phyloP scores from a whole-genome alignment of 2,888 invertebrate genomes.

The Caenorhabditis virilis region DNA sequence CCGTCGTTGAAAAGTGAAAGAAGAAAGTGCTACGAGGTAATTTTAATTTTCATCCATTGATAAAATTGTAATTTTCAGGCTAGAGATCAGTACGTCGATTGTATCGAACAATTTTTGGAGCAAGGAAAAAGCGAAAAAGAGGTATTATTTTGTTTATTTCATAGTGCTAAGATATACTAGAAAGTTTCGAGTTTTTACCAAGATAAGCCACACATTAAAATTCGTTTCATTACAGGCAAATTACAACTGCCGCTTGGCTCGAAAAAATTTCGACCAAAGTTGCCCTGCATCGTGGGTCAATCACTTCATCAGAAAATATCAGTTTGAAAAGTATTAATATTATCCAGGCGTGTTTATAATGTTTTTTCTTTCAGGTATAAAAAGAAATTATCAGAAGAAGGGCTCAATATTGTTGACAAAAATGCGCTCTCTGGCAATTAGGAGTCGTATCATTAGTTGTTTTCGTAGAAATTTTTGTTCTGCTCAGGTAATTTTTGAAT shows the following conservation, averaged over 20 bases:
- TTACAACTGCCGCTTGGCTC: constrained; percentile 26
- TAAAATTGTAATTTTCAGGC: constrained; percentile 23
- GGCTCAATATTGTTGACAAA: constrained; percentile 56
- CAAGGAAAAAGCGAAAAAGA: constrained; percentile 39
- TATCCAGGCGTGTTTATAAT: neutral
- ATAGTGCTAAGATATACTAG: neutral
- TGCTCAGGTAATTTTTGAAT: too few species aligned
- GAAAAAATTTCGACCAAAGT: constrained; percentile 34
- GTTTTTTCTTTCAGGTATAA: constrained; percentile 49
- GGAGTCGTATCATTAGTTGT: too few species aligned
- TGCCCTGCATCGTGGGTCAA: constrained; percentile 58
- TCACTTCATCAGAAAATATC: constrained; percentile 61
- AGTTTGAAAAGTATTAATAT: constrained; percentile 49
- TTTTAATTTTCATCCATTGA: neutral
- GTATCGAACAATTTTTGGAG: constrained; percentile 29
- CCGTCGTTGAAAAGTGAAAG: constrained; percentile 35
- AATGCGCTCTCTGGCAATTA: constrained; percentile 45
- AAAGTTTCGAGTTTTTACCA: neutral
- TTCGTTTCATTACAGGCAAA: constrained; percentile 17
- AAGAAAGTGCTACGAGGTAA: constrained; percentile 45
- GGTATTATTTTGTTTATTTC: too few species aligned
- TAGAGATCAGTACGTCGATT: constrained; percentile 35
- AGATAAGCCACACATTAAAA: neutral
- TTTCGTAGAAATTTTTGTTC: too few species aligned
- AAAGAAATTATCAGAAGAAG: constrained; percentile 51